Conservation (phyloP, 2,113 vertebrate genomes). For the Strix uralensis region DNA sequence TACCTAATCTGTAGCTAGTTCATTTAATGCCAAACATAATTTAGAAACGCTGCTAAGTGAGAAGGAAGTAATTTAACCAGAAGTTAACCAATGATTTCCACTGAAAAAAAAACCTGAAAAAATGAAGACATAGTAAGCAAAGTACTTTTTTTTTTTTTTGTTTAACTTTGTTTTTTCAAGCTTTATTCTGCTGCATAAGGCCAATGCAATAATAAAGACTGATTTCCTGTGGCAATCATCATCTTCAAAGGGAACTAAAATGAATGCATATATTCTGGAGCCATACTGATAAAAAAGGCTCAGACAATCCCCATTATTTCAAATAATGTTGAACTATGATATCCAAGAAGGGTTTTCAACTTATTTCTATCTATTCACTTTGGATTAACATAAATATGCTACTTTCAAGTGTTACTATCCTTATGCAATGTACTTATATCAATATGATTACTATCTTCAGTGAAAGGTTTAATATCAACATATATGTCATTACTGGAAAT, state of each 20-base stretch:
- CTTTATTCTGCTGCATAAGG: not conserved
- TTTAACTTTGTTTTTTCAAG: constrained; percentile 5
- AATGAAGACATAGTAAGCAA: not conserved
- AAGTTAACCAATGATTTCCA: not conserved
- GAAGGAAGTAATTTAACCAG: not conserved
- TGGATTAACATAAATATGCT: not conserved
- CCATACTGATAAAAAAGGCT: constrained; percentile 27
- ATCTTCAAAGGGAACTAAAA: constrained; percentile 20
- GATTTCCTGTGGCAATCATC: constrained; percentile 26
- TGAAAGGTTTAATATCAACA: constrained; percentile 29
- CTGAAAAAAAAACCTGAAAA: not conserved
- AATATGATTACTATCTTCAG: constrained; percentile 2
- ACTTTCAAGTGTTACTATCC: not conserved
- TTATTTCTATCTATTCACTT: constrained; percentile 18
- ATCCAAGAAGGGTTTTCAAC: not conserved
- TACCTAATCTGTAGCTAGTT: not conserved
- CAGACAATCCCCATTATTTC: constrained; percentile 37
- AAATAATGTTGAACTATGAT: constrained; percentile 9
- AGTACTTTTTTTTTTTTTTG: not conserved
- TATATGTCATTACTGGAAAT: constrained; percentile 22
- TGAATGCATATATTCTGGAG: constrained; percentile 11
- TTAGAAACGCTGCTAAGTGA: not conserved
- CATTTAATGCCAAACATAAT: not conserved
- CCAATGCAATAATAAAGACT: not conserved
- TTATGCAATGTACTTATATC: constrained; percentile 11